These are phyloP conservation scores for Steromphala cineraria DNA, from an alignment of 2,888 invertebrate genomes.

Conservation along the genomic window DNA sequence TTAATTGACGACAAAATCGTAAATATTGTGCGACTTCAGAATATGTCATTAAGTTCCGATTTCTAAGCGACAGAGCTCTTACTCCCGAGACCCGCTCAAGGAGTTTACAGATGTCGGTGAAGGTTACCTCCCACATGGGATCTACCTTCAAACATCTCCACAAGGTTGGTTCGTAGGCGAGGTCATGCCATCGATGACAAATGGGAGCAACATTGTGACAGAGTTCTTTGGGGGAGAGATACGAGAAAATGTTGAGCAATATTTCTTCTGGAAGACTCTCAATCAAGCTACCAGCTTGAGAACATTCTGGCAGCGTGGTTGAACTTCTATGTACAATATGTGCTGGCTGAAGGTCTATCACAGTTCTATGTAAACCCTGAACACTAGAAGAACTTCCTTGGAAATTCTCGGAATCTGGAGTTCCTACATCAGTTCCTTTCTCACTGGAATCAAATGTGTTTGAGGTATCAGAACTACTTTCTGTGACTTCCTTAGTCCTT, in stretches of 20 bases:
- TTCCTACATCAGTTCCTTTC: too few species aligned
- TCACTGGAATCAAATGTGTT: too few species aligned
- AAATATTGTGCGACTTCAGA: slow-evolving; percentile 52
- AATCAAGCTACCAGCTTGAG: background rate
- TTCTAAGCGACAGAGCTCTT: slow-evolving; percentile 42
- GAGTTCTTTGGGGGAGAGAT: slow-evolving; percentile 44
- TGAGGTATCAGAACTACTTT: too few species aligned
- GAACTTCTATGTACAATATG: background rate
- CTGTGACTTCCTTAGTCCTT: too few species aligned
- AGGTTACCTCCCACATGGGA: slow-evolving; percentile 29
- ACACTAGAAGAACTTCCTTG: too few species aligned
- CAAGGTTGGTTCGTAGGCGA: slow-evolving; percentile 49
- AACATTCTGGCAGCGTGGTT: background rate
- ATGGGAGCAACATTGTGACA: slow-evolving; percentile 46
- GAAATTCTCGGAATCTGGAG: too few species aligned
- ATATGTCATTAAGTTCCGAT: slow-evolving; percentile 38
- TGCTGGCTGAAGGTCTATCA: background rate
- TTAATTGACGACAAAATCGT: slow-evolving; percentile 44
- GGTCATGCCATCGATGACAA: slow-evolving; percentile 49
- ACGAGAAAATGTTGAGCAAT: slow-evolving; percentile 55
- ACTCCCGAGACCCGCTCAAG: slow-evolving; percentile 43
- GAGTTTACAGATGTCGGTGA: slow-evolving; percentile 42
- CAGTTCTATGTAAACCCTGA: background rate
- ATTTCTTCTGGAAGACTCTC: slow-evolving; percentile 50
- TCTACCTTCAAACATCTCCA: slow-evolving; percentile 53